Percentiles rank a stretch among this genome's conserved stretches.
phyloP scores from a whole-genome alignment of 2,888 invertebrate genomes.

The Eristalinus aeneus region DNA sequence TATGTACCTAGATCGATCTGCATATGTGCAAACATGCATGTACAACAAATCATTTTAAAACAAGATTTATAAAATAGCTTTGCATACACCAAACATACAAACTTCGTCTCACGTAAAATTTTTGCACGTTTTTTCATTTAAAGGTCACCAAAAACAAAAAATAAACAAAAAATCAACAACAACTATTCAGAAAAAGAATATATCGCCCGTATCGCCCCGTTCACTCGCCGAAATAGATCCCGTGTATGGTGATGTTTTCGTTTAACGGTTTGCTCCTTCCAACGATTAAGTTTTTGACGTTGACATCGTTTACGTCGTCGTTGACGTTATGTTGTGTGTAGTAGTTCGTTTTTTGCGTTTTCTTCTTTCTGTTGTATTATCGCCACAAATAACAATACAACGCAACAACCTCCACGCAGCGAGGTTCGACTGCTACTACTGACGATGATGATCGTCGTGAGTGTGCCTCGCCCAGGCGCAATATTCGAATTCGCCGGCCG shows the following conservation, averaged over 20 bases:
- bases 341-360: not conserved
- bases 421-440: slow-evolving; percentile 65
- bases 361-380: not conserved
- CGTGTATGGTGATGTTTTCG: not conserved
- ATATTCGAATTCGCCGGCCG: slow-evolving; percentile 62
- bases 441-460: slow-evolving; percentile 47
- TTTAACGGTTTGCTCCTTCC: slow-evolving; percentile 1
- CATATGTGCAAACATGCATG: too few species aligned
- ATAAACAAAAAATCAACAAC: not conserved
- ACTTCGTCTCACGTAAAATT: not conserved
- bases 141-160: not conserved
- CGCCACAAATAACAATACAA: not conserved
- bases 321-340: not conserved
- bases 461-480: slow-evolving; percentile 54
- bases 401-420: slow-evolving; percentile 59
- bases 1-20: too few species aligned
- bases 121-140: not conserved
- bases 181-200: not conserved
- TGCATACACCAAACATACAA: not conserved
- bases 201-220: not conserved
- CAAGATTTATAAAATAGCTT: too few species aligned
- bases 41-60: too few species aligned
- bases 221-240: not conserved
- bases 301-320: not conserved
- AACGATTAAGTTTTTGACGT: slow-evolving; percentile 18